A percentile compares a stretch with the other conserved stretches of the same genome.
These are phyloP conservation scores for Diabrotica balteata DNA, from an alignment of 2,888 invertebrate species.

Conservation along the genomic window DNA sequence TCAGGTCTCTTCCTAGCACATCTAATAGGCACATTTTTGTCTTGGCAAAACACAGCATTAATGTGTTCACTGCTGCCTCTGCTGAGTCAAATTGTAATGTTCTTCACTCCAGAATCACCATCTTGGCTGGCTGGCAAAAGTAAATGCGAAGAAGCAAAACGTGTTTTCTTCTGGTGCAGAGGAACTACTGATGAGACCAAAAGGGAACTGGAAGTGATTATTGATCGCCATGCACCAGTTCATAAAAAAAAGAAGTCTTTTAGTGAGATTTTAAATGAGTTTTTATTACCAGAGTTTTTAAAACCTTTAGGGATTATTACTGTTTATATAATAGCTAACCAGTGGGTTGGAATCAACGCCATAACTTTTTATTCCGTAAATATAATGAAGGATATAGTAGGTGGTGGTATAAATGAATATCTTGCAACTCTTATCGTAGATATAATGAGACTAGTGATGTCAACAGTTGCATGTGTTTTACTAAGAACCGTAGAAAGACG, in stretches of 20 bases:
- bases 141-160: slow-evolving; percentile 65
- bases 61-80: slow-evolving; percentile 65
- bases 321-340: slow-evolving; percentile 71
- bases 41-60: slow-evolving; percentile 68
- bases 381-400: slow-evolving; percentile 68
- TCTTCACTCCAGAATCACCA: slow-evolving; percentile 71
- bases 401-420: slow-evolving; percentile 70
- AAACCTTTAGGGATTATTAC: slow-evolving; percentile 70
- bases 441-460: slow-evolving; percentile 67
- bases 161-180: slow-evolving; percentile 68
- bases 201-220: slow-evolving; percentile 62
- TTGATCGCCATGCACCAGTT: slow-evolving; percentile 57
- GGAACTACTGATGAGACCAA: slow-evolving; percentile 64
- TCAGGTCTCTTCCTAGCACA: slow-evolving; percentile 68
- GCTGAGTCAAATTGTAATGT: slow-evolving; percentile 63
- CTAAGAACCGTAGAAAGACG: slow-evolving; percentile 70
- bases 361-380: slow-evolving; percentile 76
- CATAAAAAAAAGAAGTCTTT: slow-evolving; percentile 8
- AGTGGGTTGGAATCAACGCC: slow-evolving; percentile 76
- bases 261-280: slow-evolving; percentile 38
- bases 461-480: slow-evolving; percentile 69
- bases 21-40: slow-evolving; percentile 69
- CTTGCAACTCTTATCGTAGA: slow-evolving; percentile 73
- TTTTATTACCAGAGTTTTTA: slow-evolving; percentile 63
- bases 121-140: slow-evolving; percentile 72